Conservation (phyloP, 2,113 vertebrate genomes). For the Enhydra lutris region DNA sequence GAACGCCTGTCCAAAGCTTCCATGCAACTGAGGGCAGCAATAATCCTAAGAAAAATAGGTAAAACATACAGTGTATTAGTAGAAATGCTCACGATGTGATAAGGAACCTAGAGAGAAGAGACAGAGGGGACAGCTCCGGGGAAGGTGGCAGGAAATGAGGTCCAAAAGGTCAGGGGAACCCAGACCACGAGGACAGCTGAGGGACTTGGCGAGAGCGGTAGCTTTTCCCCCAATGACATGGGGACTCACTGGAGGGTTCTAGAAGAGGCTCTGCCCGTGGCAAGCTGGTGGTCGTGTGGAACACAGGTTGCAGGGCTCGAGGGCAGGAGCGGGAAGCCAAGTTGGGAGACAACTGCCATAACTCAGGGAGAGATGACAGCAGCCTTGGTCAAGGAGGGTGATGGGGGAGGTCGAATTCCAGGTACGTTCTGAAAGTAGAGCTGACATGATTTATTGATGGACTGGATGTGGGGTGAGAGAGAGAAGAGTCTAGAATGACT, state of each 20-base stretch:
- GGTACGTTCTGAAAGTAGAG: neutral
- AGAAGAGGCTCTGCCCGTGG: neutral
- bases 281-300: too few species aligned
- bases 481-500: neutral
- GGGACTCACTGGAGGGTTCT: neutral
- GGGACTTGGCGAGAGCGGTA: neutral
- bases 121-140: neutral
- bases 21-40: neutral
- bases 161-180: neutral
- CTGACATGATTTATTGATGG: slow-evolving; percentile 52
- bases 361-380: neutral
- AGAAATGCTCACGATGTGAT: neutral
- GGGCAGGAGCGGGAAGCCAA: neutral
- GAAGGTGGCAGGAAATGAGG: neutral
- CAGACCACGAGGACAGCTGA: neutral
- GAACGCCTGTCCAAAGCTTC: neutral
- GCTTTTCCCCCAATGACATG: neutral
- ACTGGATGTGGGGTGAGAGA: neutral
- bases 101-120: neutral
- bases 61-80: neutral
- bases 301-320: neutral
- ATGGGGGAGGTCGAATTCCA: neutral
- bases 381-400: too few species aligned
- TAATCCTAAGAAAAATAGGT: neutral
- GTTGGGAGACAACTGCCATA: neutral